Base-by-base conservation (phyloP, 2,113 vertebrate species). In the Grammomys dolichurus region DNA sequence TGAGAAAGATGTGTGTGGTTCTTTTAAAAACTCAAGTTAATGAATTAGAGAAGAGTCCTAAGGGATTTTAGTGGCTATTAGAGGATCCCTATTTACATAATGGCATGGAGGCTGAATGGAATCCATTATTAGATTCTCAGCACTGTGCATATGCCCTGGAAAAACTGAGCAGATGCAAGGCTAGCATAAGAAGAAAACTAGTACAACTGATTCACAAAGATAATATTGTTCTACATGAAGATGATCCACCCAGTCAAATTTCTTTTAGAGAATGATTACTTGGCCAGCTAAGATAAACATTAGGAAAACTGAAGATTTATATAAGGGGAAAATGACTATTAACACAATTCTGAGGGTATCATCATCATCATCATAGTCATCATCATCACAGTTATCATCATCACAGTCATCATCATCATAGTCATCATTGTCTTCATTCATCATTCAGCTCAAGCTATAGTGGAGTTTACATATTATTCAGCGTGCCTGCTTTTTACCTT, bases 1-100 rank as follows among this genome's bases (percentile, higher is more conserved):
- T 89, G 67, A 84, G 94, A 93, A 93, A 22, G 89, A 94, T 88
- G 54, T 63, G 8, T 92, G 70, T 80, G 60, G 58, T 72, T 77
- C 63, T 90, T 94, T 65, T 31, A 67, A 46, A 78, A 95, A 95
- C 70, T 91, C 82, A 87, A 97, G 73, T 95, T 96, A 97, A 98
- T 96, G 94, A 98, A 97, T 97, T 97, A 97, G 91, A 95, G 40
- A 87, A 93, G 75, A 90, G 94, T 96, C 94, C 95, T 96, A 91
- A 94, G 70, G 93, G 91, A 87, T 48, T 70, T 56, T n/a, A 40
- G 75, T 24, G 73, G n/a, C 40, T 69, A 17, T 80, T 80, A 72
- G 89, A 93, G 81, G 58, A 81, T 72, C 86, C 54, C 33, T 80
- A 97, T 98, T 97, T 97, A 94, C 96, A 97, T 96, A 97, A 97